A percentile compares a stretch with the other conserved stretches of the same genome.
Evolutionary conservation across 92 coral and sea anemone species (phyloP).

Genomic region (Paragorgia papillata): DNA sequence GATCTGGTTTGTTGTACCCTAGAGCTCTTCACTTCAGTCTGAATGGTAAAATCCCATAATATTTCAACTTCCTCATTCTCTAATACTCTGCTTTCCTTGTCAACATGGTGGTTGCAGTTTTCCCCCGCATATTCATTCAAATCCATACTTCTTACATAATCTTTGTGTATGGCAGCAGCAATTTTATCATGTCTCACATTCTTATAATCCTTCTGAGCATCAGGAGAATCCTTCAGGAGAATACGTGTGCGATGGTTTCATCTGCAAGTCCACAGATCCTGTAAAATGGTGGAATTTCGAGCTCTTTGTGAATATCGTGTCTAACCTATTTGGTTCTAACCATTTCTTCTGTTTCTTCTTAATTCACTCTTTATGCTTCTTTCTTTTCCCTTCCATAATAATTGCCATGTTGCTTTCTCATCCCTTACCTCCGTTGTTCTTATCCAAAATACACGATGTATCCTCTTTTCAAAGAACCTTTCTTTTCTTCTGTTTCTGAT

Average conservation of each 20-base stretch:
- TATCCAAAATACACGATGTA: no score
- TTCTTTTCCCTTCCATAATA: conserved; percentile 3
- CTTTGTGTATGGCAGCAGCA: conserved; percentile 35
- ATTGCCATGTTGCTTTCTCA: conserved; percentile 12
- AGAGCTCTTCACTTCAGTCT: conserved; percentile 5
- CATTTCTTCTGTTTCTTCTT: not conserved
- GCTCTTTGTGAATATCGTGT: conserved; percentile 6
- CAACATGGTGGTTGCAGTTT: not conserved
- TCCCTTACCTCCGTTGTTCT: not conserved
- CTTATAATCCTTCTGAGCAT: conserved; percentile 43
- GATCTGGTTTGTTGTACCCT: conserved; percentile 20
- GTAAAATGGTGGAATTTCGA: conserved; percentile 3
- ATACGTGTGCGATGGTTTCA: conserved; percentile 25
- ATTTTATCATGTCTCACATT: conserved; percentile 49
- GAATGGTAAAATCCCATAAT: conserved; percentile 16
- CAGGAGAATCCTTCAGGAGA: conserved; percentile 2
- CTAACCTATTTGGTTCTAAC: conserved; percentile 15
- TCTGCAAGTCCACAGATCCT: conserved; percentile 28
- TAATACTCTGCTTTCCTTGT: conserved; percentile 9
- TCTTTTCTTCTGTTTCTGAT: no score
- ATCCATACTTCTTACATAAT: conserved; percentile 29
- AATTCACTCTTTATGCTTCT: not conserved
- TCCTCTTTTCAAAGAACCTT: no score
- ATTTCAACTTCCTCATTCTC: conserved; percentile 17
- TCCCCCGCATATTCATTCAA: conserved; percentile 7